Conservation (phyloP, 1,140 invertebrate genomes). For the Hyles vespertilio region DNA sequence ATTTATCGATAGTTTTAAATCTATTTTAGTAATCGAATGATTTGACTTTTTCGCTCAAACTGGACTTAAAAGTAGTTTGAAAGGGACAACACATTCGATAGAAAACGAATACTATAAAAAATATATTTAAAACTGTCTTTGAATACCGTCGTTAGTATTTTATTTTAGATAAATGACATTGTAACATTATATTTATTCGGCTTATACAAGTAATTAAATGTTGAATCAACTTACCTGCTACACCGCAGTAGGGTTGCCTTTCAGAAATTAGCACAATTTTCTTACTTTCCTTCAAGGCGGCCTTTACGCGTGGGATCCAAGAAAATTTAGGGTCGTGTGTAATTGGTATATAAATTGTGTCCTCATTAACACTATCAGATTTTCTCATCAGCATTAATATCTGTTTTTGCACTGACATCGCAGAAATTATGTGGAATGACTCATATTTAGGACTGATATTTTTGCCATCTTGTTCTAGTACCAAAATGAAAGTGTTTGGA, state of each 20-base stretch:
- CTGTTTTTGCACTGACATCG: slow-evolving; percentile 27
- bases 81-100: no score
- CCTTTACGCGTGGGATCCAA: slow-evolving; percentile 25
- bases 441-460: slow-evolving; percentile 16
- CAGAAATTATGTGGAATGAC: slow-evolving; percentile 16
- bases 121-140: no score
- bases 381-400: slow-evolving; percentile 29
- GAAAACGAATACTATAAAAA: no score
- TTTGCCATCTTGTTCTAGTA: slow-evolving; percentile 15
- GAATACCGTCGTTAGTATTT: no score
- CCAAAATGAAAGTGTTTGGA: slow-evolving; percentile 18
- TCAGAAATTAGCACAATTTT: slow-evolving; percentile 29
- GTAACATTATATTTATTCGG: no score
- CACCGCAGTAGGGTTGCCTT: slow-evolving; percentile 30
- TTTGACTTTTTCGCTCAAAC: no score
- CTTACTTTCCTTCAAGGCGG: slow-evolving; percentile 23
- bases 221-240: slow-evolving; percentile 16
- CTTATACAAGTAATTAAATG: no score
- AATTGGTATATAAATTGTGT: slow-evolving; percentile 23
- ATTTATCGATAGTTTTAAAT: no score
- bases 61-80: no score
- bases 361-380: slow-evolving; percentile 7
- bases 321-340: slow-evolving; percentile 24
- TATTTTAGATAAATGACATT: no score
- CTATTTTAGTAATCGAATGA: no score